These are phyloP conservation scores for Poecilus cupreus DNA, from an alignment of 2,888 invertebrate genomes.

Conservation along the genomic window DNA sequence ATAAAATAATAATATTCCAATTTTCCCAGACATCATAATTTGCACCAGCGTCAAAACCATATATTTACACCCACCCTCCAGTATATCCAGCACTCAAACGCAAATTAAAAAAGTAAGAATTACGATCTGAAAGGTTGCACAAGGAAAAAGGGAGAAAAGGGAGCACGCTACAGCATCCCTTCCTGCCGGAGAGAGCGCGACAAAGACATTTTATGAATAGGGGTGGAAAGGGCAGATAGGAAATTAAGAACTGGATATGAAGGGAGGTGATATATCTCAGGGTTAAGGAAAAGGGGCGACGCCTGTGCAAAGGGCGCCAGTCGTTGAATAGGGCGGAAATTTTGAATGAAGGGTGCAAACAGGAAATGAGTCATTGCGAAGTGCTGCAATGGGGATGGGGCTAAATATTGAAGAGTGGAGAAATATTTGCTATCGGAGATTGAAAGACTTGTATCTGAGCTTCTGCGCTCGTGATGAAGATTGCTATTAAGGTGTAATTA, in stretches of 20 bases:
- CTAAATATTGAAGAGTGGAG: constrained; percentile 9
- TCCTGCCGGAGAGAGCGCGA: neutral
- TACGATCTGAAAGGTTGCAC: constrained; percentile 38
- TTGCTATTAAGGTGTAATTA: constrained; percentile 6
- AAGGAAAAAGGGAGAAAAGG: constrained; percentile 19
- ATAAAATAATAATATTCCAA: neutral
- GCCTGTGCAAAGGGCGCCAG: constrained; percentile 14
- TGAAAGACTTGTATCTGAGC: neutral
- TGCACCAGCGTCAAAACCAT: neutral
- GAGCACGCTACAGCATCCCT: neutral
- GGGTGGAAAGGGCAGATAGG: constrained; percentile 42
- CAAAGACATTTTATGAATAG: constrained; percentile 35
- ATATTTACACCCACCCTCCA: neutral
- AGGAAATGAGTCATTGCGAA: constrained; percentile 34
- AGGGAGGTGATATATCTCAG: constrained; percentile 48
- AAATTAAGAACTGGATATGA: constrained; percentile 56
- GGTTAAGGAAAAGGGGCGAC: constrained; percentile 12
- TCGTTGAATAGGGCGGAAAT: constrained; percentile 25
- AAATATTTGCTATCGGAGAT: constrained; percentile 29
- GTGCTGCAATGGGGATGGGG: neutral
- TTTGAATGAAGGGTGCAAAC: constrained; percentile 33
- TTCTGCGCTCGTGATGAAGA: neutral
- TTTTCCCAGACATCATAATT: constrained; percentile 23
- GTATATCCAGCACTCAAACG: constrained; percentile 38
- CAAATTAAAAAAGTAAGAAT: constrained; percentile 49